Evolutionary conservation across 2,113 vertebrate genomes (phyloP), one percentile per base, ranked within the genome.

Genomic region (Lethenteron camtschaticum): DNA sequence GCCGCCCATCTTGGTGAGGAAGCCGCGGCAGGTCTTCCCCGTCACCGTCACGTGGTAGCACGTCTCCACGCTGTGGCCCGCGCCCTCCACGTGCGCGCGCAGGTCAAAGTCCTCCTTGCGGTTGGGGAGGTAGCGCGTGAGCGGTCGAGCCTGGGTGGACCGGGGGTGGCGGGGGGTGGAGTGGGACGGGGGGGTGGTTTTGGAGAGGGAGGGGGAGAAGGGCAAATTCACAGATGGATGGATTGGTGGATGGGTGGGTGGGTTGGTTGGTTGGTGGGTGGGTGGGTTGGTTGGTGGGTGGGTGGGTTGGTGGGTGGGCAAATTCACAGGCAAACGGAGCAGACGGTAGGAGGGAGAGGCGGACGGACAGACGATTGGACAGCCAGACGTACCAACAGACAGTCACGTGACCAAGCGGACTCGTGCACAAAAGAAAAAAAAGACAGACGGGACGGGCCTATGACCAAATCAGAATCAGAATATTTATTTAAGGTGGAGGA

Each of bases 1-100:
- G 10, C 90, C 90, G 24, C 90, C 90, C 90, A 94, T 95, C 77
- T 95, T 96, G 72, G 94, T 85, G 66, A 95, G 80, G 74, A 87
- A 95, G 24, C 90, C 91, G 58, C 88, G 76, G 71, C 89, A 95
- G 10, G 88, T 92, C 81, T 95, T 94, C 73, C 94, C 87, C 0
- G 89, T 94, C 79, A 95, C 82, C 41, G 85, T 87, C n/a, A 96
- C 75, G 0, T 94, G 90, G 74, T 87, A 92, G 71, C 91, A 96
- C 57, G 87, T 88, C 12, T 89, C 88, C 5, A 88, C 83, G 74
- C 84, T 90, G 79, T 94, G 91, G 58, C 91, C 91, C 0, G 88
- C 86, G 2, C 82, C 83, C 75, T 95, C 89, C 0, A 96, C 86
- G 8, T 96, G 88, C 71, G 83, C 81, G 2, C 88, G 81, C 2